Evolutionary conservation across 2,797 vertebrate species (phyloP), one percentile per base, ranked within the genome.

Genomic region (Buceros bicornis): DNA sequence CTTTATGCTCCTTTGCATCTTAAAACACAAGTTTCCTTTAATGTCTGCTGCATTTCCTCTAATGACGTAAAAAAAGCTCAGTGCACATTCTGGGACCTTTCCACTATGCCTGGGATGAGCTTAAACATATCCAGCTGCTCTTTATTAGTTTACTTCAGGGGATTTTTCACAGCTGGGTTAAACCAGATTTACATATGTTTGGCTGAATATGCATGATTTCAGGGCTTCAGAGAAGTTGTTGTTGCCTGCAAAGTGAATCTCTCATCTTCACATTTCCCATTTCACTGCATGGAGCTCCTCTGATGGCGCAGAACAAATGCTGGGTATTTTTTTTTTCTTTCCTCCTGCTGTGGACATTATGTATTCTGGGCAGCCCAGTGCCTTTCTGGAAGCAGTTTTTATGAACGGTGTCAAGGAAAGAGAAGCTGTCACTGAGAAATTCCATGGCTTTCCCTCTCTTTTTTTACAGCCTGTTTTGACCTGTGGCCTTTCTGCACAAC

Each of bases 351-450:
- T 4, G 4, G 66, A 15, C 45, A 69, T 96, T 97, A 40, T 57
- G 65, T 65, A 95, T 94, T 97, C 70, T 79, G 57, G 66, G 70
- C 81, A 91, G 62, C 35, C n/a, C 45, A 74, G 15, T 14, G 67
- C 60, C 83, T 62, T 86, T 93, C 69, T 83, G 16, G 72, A 97
- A 93, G 71, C 64, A 62, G 79, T 81, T 96, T 85, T 95, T 79
- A 74, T 66, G 40, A 82, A 88, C 71, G 85, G 58, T 56, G 65
- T 96, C 70, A 95, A 91, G 76, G 91, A 95, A 97, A 95, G 89
- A 95, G 77, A 91, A 92, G 61, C 82, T 83, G 69, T 93, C 28
- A 21, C 85, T 77, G 90, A 94, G 90, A 98, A 95, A 92, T 86
- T 91, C 84, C 77, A 48, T 76, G 19, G 53, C 74, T 87, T 93